Evolutionary conservation across 2,797 vertebrate species (phyloP).

Genomic region (Tangara arthus): DNA sequence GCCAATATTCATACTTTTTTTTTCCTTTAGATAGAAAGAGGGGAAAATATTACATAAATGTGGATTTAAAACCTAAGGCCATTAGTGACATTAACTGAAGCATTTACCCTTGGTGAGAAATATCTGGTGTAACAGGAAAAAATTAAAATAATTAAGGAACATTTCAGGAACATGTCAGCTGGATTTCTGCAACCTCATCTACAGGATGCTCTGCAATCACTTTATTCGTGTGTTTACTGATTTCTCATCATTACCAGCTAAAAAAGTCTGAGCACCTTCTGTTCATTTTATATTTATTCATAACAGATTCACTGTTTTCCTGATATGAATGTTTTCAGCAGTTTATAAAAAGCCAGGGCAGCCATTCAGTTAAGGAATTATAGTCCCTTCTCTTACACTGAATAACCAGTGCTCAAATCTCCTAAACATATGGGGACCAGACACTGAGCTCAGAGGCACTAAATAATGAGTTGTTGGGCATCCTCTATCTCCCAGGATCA

Average conservation of each 20-base stretch:
- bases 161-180: neutral
- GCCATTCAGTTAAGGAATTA: neutral
- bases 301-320: neutral
- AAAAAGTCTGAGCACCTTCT: neutral
- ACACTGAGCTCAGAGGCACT: neutral
- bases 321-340: neutral
- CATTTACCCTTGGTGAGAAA: neutral
- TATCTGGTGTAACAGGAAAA: neutral
- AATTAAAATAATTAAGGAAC: neutral
- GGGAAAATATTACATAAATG: neutral
- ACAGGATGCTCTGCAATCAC: neutral
- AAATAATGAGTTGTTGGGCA: neutral
- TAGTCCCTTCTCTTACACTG: neutral
- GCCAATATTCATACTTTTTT: neutral
- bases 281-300: neutral
- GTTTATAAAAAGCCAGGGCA: neutral
- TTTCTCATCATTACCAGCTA: neutral
- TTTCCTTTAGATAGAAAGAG: neutral
- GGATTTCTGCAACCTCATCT: neutral
- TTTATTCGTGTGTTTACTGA: neutral
- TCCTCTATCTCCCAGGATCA: neutral
- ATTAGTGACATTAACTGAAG: neutral
- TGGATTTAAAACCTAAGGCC: neutral
- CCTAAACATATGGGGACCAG: neutral
- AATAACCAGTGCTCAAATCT: neutral